Evolutionary conservation across 1,140 invertebrate genomes (phyloP), one percentile per base, ranked within the genome.

Genomic region (Drosophila mayri): DNA sequence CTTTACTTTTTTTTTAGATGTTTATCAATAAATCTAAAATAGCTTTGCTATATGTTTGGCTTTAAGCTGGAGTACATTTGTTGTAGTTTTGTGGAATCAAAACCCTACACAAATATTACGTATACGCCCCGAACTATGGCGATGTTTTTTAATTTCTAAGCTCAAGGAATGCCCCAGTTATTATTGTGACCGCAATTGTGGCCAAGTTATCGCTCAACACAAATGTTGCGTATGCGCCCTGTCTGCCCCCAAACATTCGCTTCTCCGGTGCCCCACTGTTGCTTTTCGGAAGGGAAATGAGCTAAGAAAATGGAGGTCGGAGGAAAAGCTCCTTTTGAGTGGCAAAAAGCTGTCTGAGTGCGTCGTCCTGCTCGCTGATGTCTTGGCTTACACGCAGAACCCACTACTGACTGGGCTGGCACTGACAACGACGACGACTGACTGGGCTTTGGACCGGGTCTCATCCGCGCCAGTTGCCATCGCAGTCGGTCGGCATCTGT

Each of bases 401-500:
- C 2, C 44, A 44, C 25, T 4, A 14, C 38, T 25, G 25, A 25
- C 25, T 25, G 25, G 25, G 25, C 25, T 46, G 44, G 7, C 44
- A 25, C 22, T 14, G 18, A 20, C 44, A 16, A 12, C 20, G 28
- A 30, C 28, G 35, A 37, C 44, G 25, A 12, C 20, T 2, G n/a
- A 22, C 20, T 55, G 52, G 16, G 37, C 55, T 64, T 64, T 35
- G 62, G 62, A 64, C 66, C 66, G 44, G 47, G 62, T 38, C 30
- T 12, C 63, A 67, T 72, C 54, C 28, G 16, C 22, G 57, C 32
- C 50, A 54, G 50, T 54, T 37, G 50, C 50, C 50, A 54, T 22
- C 52, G 62, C 62, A 83, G 81, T 83, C 81, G 81, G 71, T 84
- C 81, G 76, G 68, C 81, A 84, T 79, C 81, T 81, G 81, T 85